Percentiles rank a stretch among this genome's conserved stretches.
phyloP scores from a whole-genome alignment of 2,113 vertebrate species.

The Dermatemys mawii region DNA sequence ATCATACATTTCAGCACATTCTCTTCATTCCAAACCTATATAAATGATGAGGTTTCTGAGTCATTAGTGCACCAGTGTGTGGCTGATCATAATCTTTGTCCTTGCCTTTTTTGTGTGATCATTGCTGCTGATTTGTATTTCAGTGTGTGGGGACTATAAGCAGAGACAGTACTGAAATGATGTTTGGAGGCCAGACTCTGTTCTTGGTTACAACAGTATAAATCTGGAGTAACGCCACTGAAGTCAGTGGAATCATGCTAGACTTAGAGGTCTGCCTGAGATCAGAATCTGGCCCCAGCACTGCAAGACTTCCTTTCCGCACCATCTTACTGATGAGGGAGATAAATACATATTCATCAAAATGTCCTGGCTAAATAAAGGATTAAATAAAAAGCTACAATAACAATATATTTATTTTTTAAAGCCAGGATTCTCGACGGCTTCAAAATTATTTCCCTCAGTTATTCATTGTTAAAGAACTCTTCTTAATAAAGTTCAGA shows the following conservation, averaged over 20 bases:
- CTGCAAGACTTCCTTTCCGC: background rate
- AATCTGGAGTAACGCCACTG: background rate
- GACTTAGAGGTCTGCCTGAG: fast-evolving
- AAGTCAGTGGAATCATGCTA: background rate
- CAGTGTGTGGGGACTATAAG: background rate
- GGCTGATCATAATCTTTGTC: constrained; percentile 10
- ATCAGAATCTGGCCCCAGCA: background rate
- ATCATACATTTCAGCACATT: constrained; percentile 37
- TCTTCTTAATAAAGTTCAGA: background rate
- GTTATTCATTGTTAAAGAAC: background rate
- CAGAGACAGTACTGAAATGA: background rate
- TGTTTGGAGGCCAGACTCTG: background rate
- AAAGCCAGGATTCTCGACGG: background rate
- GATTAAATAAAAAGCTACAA: background rate
- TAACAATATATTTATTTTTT: background rate
- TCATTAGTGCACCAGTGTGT: background rate
- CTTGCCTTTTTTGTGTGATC: background rate
- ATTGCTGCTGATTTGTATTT: background rate
- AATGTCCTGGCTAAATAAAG: constrained; percentile 1
- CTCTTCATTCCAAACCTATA: background rate
- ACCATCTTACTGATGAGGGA: background rate
- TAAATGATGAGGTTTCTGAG: background rate
- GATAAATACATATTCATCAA: background rate
- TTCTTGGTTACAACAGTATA: background rate
- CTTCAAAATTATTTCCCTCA: background rate